phyloP scores from a whole-genome alignment of 2,113 vertebrate genomes.

The Scytalopus superciliaris region DNA sequence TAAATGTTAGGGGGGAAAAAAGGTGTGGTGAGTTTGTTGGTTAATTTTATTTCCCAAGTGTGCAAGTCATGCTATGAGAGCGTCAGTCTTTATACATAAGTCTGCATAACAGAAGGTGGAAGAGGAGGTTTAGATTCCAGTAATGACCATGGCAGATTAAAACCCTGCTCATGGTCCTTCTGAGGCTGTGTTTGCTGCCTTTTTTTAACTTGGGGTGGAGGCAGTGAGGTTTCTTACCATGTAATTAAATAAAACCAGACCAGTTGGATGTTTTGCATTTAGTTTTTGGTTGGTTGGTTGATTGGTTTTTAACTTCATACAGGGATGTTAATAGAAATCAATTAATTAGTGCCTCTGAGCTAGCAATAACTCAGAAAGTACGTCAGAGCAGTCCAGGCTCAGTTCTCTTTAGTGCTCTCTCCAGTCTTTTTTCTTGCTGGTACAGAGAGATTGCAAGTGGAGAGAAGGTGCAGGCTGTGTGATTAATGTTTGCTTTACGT shows the following conservation, averaged over 20 bases:
- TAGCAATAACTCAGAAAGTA: background rate
- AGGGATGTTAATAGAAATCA: background rate
- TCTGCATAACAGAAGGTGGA: background rate
- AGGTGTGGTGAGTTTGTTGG: background rate
- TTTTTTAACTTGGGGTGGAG: accelerated
- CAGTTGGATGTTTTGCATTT: background rate
- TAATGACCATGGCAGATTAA: background rate
- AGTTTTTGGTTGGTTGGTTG: background rate
- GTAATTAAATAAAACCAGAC: background rate
- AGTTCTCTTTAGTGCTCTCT: background rate
- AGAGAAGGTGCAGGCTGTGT: background rate
- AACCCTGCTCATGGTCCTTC: background rate
- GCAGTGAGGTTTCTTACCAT: background rate
- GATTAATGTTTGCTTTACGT: conserved; percentile 9
- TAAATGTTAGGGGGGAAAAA: background rate
- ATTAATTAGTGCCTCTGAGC: background rate
- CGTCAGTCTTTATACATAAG: background rate
- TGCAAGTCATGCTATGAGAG: background rate
- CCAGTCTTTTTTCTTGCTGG: background rate
- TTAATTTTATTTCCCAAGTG: background rate
- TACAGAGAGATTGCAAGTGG: background rate
- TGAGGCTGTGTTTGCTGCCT: background rate
- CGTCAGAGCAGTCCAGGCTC: background rate
- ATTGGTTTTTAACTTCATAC: background rate
- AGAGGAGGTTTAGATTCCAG: background rate